A percentile compares a stretch with the other conserved stretches of the same genome.
Conservation (phyloP, 2,888 invertebrate genomes). For the Neocrepidodera transversa region DNA sequence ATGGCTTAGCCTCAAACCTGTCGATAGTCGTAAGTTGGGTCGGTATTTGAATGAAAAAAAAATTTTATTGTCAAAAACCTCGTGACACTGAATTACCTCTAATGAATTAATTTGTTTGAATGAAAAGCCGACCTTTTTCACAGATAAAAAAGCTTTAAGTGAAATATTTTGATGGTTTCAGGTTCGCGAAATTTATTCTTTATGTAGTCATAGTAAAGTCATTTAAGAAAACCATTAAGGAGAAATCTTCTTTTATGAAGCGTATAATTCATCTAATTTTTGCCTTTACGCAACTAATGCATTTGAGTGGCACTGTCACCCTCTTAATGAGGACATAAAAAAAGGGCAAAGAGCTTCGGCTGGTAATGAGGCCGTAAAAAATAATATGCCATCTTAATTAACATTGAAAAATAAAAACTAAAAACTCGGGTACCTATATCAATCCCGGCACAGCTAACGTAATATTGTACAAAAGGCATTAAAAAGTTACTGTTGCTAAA, state of each 20-base stretch:
- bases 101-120: too few species aligned
- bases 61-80: too few species aligned
- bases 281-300: conserved; percentile 37
- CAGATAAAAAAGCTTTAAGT: conserved; percentile 24
- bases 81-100: too few species aligned
- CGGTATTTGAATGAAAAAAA: too few species aligned
- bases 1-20: too few species aligned
- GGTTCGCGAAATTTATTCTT: conserved; percentile 18
- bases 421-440: conserved; percentile 37
- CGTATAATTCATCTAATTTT: conserved; percentile 35
- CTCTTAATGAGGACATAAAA: conserved; percentile 38
- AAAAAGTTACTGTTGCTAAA: conserved; percentile 47
- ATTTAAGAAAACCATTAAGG: conserved; percentile 33
- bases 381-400: conserved; percentile 46
- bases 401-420: conserved; percentile 40
- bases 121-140: background rate
- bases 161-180: conserved; percentile 22
- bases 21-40: too few species aligned
- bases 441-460: conserved; percentile 37
- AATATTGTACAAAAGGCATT: conserved; percentile 41
- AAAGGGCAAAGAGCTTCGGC: conserved; percentile 31
- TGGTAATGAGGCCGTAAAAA: conserved; percentile 45
- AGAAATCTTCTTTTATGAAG: conserved; percentile 34
- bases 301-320: conserved; percentile 40
- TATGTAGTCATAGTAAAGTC: conserved; percentile 17